Conservation (phyloP, 2,797 vertebrate genomes). For the Falco concolor region DNA sequence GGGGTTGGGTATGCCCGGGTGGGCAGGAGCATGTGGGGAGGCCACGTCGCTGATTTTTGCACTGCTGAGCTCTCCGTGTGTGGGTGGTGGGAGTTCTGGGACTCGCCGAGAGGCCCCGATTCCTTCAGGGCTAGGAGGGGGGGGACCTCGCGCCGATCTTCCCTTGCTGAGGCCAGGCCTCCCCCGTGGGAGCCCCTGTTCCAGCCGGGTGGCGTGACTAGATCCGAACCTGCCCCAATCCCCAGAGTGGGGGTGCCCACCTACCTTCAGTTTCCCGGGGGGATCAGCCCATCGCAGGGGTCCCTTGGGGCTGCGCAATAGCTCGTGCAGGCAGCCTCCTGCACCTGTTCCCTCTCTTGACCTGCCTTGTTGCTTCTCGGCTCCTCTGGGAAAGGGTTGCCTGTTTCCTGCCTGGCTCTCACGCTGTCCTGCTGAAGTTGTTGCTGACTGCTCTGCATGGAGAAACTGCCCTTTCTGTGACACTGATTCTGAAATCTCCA, state of each 20-base stretch:
- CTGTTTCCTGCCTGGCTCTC: accelerated
- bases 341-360: accelerated
- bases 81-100: not conserved
- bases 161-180: too few species aligned
- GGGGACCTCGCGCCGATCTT: too few species aligned
- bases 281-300: too few species aligned
- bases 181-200: not conserved
- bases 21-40: not conserved
- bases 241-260: not conserved
- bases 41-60: not conserved
- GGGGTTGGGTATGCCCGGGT: not conserved
- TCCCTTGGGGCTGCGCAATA: accelerated
- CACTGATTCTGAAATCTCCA: not conserved
- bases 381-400: accelerated
- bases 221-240: too few species aligned
- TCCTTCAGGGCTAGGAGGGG: not conserved
- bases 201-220: too few species aligned
- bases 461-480: accelerated
- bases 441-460: not conserved
- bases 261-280: accelerated
- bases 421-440: accelerated
- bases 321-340: not conserved
- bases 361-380: accelerated
- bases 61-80: too few species aligned
- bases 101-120: accelerated